Percentiles rank a stretch among this genome's conserved stretches.
Evolutionary conservation across 2,888 invertebrate genomes (phyloP).

Genomic region (Lomographa bimaculata): DNA sequence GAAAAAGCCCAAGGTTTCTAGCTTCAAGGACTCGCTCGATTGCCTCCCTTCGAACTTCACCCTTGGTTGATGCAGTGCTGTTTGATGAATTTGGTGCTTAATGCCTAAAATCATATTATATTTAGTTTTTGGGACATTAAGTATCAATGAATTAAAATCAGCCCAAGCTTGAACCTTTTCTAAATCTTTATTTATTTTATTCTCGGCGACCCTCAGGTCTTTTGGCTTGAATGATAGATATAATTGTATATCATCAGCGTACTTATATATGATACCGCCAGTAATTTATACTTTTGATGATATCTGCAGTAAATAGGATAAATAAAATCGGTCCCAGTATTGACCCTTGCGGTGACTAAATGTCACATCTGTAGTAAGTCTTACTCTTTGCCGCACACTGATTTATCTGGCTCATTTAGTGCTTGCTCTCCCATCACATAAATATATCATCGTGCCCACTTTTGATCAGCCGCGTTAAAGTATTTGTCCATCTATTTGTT

Average conservation of each 20-base stretch:
- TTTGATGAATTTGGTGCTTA: neutral
- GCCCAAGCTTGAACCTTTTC: conserved; percentile 8
- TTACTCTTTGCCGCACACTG: conserved; percentile 51
- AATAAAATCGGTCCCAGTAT: too few relatives aligned
- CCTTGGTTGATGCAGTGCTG: too few relatives aligned
- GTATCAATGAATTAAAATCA: conserved; percentile 5
- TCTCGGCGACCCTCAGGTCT: conserved; percentile 1
- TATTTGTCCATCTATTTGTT: conserved; percentile 49
- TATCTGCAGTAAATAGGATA: too few relatives aligned
- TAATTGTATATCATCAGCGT: conserved; percentile 24
- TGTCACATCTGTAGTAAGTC: conserved; percentile 5
- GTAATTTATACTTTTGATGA: conserved; percentile 4
- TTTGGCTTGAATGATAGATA: conserved; percentile 15
- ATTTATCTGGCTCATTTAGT: conserved; percentile 61
- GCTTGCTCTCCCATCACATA: conserved; percentile 55
- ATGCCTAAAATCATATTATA: conserved; percentile 11
- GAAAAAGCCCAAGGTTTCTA: too few relatives aligned
- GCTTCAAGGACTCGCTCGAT: too few relatives aligned
- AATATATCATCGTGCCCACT: conserved; percentile 55
- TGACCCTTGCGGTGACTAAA: too few relatives aligned
- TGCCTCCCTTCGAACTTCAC: too few relatives aligned
- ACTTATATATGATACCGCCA: conserved; percentile 23
- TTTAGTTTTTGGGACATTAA: conserved; percentile 11
- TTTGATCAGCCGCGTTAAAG: conserved; percentile 52
- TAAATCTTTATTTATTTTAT: conserved; percentile 14